These are phyloP conservation scores for Psilanteris sp. DNA, from an alignment of 1,140 invertebrate species.

Conservation along the genomic window DNA sequence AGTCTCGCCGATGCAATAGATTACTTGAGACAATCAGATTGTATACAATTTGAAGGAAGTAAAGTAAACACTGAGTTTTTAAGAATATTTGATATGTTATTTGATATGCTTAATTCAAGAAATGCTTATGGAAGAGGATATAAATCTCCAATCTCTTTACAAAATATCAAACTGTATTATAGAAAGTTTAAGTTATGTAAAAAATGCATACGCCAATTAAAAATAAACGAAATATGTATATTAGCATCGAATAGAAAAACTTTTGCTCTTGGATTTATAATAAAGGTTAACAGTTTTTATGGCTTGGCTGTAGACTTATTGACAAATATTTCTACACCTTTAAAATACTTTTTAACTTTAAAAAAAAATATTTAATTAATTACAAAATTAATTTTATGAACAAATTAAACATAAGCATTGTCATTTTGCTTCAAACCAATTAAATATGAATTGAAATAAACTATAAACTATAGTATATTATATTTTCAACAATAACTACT, in stretches of 20 bases:
- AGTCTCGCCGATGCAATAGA: slow-evolving; percentile 16
- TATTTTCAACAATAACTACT: too few species aligned
- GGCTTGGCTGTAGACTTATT: slow-evolving; percentile 7
- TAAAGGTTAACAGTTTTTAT: slow-evolving; percentile 10
- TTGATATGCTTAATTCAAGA: slow-evolving; percentile 21
- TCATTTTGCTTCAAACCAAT: too few species aligned
- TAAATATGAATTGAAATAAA: too few species aligned
- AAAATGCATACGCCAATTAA: too few species aligned
- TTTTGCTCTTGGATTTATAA: slow-evolving; percentile 10
- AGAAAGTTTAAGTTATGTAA: too few species aligned
- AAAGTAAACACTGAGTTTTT: slow-evolving; percentile 3
- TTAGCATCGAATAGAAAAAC: too few species aligned
- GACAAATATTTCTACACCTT: neutral
- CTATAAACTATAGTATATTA: too few species aligned
- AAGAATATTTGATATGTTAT: slow-evolving; percentile 8
- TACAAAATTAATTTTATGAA: too few species aligned
- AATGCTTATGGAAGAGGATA: slow-evolving; percentile 4
- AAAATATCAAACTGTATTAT: slow-evolving; percentile 9
- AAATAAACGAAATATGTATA: too few species aligned
- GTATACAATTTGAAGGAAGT: slow-evolving; percentile 1
- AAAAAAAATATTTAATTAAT: too few species aligned
- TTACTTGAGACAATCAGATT: slow-evolving; percentile 1
- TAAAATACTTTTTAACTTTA: slow-evolving; percentile 16
- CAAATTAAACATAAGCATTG: too few species aligned
- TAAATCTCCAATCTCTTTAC: slow-evolving; percentile 5